Percentiles rank a stretch among this genome's conserved stretches.
phyloP scores from a whole-genome alignment of 2,797 vertebrate genomes.

The Chelon labrosus region DNA sequence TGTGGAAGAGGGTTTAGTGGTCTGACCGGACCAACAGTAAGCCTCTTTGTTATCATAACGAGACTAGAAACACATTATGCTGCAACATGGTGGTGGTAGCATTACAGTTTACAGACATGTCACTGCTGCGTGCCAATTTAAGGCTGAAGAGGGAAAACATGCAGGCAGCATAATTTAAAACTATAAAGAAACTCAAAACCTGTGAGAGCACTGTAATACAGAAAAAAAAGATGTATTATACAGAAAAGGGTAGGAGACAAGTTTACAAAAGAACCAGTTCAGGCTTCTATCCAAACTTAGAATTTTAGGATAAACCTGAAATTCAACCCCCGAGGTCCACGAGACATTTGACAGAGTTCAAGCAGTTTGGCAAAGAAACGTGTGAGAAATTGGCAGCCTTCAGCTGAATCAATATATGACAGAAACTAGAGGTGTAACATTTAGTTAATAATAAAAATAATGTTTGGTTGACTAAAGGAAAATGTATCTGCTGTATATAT shows the following conservation, averaged over 20 bases:
- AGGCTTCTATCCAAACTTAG: not conserved
- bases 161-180: not conserved
- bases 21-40: constrained; percentile 5
- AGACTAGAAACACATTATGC: not conserved
- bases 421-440: not conserved
- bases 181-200: not conserved
- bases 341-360: constrained; percentile 5
- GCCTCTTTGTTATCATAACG: not conserved
- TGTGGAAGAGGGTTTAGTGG: constrained; percentile 15
- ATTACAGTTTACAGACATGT: not conserved
- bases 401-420: not conserved
- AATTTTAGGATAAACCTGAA: constrained; percentile 7
- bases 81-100: not conserved
- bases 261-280: not conserved
- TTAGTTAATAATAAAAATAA: not conserved
- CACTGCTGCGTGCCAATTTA: not conserved
- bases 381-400: not conserved
- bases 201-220: not conserved
- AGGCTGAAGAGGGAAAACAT: not conserved
- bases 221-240: not conserved
- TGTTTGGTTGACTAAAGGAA: no score
- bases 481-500: no score
- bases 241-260: not conserved
- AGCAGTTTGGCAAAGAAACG: not conserved
- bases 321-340: not conserved